phyloP scores from a whole-genome alignment of 2,797 vertebrate genomes.

The Pogoniulus pusillus region DNA sequence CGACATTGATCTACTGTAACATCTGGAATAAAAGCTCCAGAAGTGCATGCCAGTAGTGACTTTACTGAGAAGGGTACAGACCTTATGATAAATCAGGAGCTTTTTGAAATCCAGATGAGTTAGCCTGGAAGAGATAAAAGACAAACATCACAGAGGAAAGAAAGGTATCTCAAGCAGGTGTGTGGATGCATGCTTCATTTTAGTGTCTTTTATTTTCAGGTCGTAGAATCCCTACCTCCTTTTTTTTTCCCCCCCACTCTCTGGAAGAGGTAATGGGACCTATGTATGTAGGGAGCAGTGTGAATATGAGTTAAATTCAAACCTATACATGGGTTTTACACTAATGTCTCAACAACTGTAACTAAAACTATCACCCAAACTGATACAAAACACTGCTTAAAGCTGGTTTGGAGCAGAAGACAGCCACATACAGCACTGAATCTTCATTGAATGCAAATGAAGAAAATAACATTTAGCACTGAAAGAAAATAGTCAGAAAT shows the following conservation, averaged over 20 bases:
- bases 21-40: neutral
- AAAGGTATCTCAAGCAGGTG: neutral
- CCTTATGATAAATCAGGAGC: neutral
- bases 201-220: neutral
- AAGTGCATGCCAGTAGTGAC: neutral
- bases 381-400: neutral
- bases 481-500: neutral
- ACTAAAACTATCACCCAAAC: neutral
- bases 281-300: neutral
- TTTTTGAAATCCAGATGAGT: neutral
- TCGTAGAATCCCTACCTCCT: neutral
- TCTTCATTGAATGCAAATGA: neutral
- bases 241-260: neutral
- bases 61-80: neutral
- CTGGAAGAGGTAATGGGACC: neutral
- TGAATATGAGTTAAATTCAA: neutral
- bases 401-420: neutral
- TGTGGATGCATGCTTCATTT: slow-evolving; percentile 17
- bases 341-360: neutral
- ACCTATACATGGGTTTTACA: neutral
- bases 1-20: neutral
- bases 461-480: neutral
- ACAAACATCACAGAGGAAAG: neutral
- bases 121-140: neutral
- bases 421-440: neutral